Evolutionary conservation across 2,888 invertebrate species (phyloP), one percentile per base, ranked within the genome.

Genomic region (Buathra laborator): DNA sequence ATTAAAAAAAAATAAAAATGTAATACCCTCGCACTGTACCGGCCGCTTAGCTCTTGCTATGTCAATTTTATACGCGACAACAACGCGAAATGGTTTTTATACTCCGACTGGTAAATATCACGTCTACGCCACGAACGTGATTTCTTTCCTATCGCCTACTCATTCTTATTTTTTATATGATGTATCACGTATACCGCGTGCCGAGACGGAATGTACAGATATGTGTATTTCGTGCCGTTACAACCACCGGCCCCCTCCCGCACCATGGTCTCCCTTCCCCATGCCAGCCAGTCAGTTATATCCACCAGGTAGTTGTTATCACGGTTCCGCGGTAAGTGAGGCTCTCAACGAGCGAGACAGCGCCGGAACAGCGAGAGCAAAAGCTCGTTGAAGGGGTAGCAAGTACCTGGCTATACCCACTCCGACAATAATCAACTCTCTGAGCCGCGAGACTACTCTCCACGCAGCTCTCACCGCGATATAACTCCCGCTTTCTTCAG

Each of bases 251-350:
- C 16, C 62, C 9, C 37, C 37, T 37, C 37, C 37, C 32, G 14
- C 37, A 1, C 24, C 29, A 19, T 19, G 14, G 24, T 24, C 24
- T 37, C 37, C 9, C 37, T 37, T 37, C 37, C n/a, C 62, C 32
- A 29, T 10, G 32, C 14, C 62, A 19, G 53, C n/a, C 53, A 62
- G 32, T 62, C 62, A 62, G 62, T 62, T 62, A 62, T 62, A 62
- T 29, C 62, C 62, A 62, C 62, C 5, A 87, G 88, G 86, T 89
- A 89, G 89, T 91, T 89, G 90, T 92, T 91, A 91, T 92, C 90
- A 90, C 90, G 91, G 90, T 90, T 87, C 88, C 88, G 87, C 86
- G 90, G 89, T 90, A 90, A 92, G 89, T 90, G 90, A 91, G 89
- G 89, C 88, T 85, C 90, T 91, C 89, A 86, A 89, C 87, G 86